phyloP scores from a whole-genome alignment of 2,888 invertebrate genomes.

The Noctua janthina region DNA sequence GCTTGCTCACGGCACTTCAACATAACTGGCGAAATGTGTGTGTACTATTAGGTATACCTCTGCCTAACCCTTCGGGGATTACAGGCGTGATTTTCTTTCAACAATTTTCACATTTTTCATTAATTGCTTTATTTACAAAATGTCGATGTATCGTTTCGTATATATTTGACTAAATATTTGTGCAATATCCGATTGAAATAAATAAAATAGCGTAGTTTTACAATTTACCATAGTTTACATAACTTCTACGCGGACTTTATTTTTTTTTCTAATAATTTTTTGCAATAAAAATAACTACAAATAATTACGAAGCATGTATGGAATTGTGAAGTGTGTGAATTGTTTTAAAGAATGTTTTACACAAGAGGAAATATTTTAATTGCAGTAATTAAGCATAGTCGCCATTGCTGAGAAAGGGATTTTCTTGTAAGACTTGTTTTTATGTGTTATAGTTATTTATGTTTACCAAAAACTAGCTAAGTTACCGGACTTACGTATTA shows the following conservation, averaged over 20 bases:
- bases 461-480: neutral
- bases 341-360: conserved; percentile 50
- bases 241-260: conserved; percentile 17
- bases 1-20: too few relatives aligned
- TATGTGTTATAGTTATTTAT: conserved; percentile 26
- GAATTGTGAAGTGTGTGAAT: conserved; percentile 52
- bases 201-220: neutral
- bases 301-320: conserved; percentile 43
- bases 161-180: neutral
- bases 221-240: conserved; percentile 28
- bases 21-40: too few relatives aligned
- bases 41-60: too few relatives aligned
- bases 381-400: conserved; percentile 49
- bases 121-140: neutral
- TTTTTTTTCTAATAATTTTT: conserved; percentile 6
- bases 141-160: neutral
- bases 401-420: conserved; percentile 43
- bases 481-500: neutral
- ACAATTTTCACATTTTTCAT: neutral
- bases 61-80: too few relatives aligned
- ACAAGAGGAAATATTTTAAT: conserved; percentile 61
- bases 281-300: conserved; percentile 54
- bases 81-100: neutral
- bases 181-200: conserved; percentile 3
- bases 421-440: conserved; percentile 33